Evolutionary conservation across 1,140 invertebrate species (phyloP).

Genomic region (Brachionus calyciflorus): DNA sequence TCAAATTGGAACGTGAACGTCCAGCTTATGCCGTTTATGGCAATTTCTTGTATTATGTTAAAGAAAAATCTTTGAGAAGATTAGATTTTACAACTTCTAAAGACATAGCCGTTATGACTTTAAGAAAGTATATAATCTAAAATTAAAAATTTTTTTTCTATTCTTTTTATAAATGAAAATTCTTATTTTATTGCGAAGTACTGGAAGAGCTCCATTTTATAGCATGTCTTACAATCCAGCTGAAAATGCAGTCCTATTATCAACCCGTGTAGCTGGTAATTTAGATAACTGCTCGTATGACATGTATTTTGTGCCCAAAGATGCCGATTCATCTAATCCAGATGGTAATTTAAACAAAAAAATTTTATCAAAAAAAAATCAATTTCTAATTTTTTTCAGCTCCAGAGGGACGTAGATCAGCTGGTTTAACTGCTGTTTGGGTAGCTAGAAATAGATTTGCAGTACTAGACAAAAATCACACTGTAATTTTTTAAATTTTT

Average conservation of each 20-base stretch:
- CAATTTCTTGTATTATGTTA: slow-evolving; percentile 92
- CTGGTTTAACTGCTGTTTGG: slow-evolving; percentile 91
- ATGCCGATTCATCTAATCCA: slow-evolving; percentile 64
- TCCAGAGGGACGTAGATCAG: slow-evolving; percentile 66
- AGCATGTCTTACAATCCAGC: slow-evolving; percentile 95
- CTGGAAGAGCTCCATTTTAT: slow-evolving; percentile 48
- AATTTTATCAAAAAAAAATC: not conserved
- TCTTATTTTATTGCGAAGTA: not conserved
- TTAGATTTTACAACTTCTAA: slow-evolving; percentile 88
- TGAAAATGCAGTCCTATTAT: slow-evolving; percentile 79
- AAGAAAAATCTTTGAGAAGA: slow-evolving; percentile 83
- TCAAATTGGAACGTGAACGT: slow-evolving; percentile 79
- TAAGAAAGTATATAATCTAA: slow-evolving; percentile 68
- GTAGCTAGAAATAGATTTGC: slow-evolving; percentile 96
- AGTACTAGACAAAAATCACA: slow-evolving; percentile 72
- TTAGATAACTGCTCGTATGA: slow-evolving; percentile 91
- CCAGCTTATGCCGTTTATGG: slow-evolving; percentile 72
- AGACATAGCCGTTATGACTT: slow-evolving; percentile 84
- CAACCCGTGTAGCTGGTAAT: slow-evolving; percentile 69
- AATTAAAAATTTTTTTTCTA: not conserved
- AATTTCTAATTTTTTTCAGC: slow-evolving; percentile 51
- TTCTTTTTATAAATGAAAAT: too few species aligned
- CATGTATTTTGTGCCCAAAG: slow-evolving; percentile 81
- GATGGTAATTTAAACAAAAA: slow-evolving; percentile 56
- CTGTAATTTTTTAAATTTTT: not conserved